Evolutionary conservation across 2,113 vertebrate genomes (phyloP).

Genomic region (Cichladusa arquata): DNA sequence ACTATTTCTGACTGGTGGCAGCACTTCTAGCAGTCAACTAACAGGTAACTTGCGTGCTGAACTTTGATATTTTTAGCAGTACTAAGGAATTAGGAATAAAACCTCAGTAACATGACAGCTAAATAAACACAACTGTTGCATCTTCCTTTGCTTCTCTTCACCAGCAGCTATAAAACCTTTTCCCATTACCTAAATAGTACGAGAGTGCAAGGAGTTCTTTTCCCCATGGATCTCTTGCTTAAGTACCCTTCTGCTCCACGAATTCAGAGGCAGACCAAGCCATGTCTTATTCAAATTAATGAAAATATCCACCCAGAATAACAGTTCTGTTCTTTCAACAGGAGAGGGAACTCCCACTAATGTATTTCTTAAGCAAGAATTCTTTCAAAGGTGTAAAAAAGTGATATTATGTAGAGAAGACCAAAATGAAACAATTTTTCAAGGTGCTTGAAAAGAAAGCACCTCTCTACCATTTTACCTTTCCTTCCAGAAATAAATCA

Average conservation of each 20-base stretch:
- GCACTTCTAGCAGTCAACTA: not conserved
- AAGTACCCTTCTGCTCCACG: not conserved
- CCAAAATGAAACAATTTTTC: not conserved
- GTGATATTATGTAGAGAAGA: not conserved
- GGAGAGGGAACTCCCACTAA: not conserved
- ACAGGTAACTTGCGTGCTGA: not conserved
- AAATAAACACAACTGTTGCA: not conserved
- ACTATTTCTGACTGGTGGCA: not conserved
- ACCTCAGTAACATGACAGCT: not conserved
- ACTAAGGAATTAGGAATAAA: not conserved
- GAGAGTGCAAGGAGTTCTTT: not conserved
- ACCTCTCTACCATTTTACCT: not conserved
- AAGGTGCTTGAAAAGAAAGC: not conserved
- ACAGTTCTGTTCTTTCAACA: not conserved
- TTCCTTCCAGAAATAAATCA: not conserved
- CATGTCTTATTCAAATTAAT: not conserved
- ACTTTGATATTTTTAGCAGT: not conserved
- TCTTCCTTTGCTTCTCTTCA: not conserved
- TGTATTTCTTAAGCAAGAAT: not conserved
- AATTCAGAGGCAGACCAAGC: not conserved
- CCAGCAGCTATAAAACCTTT: not conserved
- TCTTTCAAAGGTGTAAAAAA: not conserved
- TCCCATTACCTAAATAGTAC: not conserved
- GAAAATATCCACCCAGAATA: not conserved
- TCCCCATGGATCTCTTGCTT: not conserved